Percentiles rank a stretch among this genome's conserved stretches.
Evolutionary conservation across 2,797 vertebrate species (phyloP).

Genomic region (Poeciliopsis turneri): DNA sequence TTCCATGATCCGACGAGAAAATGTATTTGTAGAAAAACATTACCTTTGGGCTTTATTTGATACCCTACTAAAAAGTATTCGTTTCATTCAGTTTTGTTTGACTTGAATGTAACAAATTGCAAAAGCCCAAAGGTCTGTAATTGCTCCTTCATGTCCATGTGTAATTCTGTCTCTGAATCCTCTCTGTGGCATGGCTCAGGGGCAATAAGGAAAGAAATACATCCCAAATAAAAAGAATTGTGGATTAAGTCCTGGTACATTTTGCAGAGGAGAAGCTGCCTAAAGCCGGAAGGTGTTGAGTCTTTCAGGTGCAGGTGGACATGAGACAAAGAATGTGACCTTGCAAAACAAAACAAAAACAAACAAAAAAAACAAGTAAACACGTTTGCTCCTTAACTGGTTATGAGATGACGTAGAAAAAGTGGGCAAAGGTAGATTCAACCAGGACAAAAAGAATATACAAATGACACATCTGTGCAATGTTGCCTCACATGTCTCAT

Average conservation of each 20-base stretch:
- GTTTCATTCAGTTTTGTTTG: background rate
- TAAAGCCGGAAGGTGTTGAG: slow-evolving; percentile 32
- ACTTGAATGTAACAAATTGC: background rate
- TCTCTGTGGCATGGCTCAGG: background rate
- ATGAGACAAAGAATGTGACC: slow-evolving; percentile 70
- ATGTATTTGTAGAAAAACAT: background rate
- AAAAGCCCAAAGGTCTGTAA: background rate
- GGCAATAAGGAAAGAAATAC: background rate
- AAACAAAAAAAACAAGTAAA: background rate
- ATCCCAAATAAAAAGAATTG: background rate
- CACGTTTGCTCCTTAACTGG: slow-evolving; percentile 48
- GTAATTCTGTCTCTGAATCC: background rate
- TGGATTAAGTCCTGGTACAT: background rate
- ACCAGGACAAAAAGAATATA: slow-evolving; percentile 47
- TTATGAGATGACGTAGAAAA: slow-evolving; percentile 35
- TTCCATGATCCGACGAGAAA: background rate
- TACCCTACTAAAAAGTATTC: background rate
- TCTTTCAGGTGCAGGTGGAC: slow-evolving; percentile 41
- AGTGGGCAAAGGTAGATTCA: slow-evolving; percentile 41
- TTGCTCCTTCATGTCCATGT: background rate
- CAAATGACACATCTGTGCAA: slow-evolving; percentile 17
- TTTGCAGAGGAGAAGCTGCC: slow-evolving; percentile 27
- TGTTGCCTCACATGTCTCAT: too few relatives aligned
- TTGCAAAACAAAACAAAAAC: slow-evolving; percentile 45
- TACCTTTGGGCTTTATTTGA: background rate